Conservation (phyloP, 2,888 invertebrate species). For the Amblyteles armatorius region DNA sequence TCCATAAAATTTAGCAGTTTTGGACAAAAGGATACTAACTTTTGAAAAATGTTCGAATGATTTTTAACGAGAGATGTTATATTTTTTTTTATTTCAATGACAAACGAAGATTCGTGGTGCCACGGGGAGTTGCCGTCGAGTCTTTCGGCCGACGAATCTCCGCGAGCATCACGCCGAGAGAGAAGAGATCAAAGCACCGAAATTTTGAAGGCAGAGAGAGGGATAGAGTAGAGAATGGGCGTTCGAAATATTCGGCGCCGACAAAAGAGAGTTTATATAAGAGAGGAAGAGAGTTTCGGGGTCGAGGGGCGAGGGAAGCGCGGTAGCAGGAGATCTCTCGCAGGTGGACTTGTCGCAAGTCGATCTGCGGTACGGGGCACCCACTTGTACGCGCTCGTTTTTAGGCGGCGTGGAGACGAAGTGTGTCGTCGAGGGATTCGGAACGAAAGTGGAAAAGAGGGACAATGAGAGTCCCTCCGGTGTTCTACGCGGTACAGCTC, state of each 20-base stretch:
- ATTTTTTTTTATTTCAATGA: not conserved
- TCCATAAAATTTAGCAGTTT: too few relatives aligned
- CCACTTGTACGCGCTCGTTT: conserved; percentile 54
- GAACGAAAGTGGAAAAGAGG: conserved; percentile 42
- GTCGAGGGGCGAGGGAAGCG: not conserved
- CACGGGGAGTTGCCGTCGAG: conserved; percentile 5
- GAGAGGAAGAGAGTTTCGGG: conserved; percentile 36
- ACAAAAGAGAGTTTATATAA: conserved; percentile 73
- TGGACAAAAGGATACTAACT: too few relatives aligned
- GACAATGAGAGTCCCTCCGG: conserved; percentile 55
- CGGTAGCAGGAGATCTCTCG: conserved; percentile 55
- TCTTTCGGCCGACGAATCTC: conserved; percentile 39
- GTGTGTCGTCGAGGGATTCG: conserved; percentile 41
- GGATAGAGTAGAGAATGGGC: conserved; percentile 44
- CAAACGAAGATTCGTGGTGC: not conserved
- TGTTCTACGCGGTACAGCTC: conserved; percentile 20
- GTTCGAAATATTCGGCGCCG: conserved; percentile 65
- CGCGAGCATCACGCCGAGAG: conserved; percentile 65
- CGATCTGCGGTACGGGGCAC: conserved; percentile 47
- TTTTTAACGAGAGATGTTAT: not conserved
- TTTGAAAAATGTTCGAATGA: too few relatives aligned
- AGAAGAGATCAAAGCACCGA: conserved; percentile 73
- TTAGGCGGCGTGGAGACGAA: conserved; percentile 27
- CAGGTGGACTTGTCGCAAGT: conserved; percentile 75
- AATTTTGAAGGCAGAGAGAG: conserved; percentile 34